Conservation (phyloP, 1,140 invertebrate genomes). For the Rhagoletis zephyria region DNA sequence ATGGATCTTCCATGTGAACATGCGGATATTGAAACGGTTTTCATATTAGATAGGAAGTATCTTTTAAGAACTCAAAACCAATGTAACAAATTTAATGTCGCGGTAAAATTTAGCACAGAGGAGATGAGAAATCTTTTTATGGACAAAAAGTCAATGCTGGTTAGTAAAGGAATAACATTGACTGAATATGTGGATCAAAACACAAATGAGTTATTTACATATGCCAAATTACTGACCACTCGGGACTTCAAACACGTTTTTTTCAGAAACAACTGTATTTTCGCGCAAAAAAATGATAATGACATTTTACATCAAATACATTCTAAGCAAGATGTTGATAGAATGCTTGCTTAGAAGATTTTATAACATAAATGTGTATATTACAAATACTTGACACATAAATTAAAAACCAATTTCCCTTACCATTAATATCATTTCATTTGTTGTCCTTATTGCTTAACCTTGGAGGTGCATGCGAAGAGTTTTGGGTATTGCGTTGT, state of each 20-base stretch:
- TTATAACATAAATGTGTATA: too few species aligned
- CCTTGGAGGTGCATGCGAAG: too few species aligned
- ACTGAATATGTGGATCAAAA: background rate
- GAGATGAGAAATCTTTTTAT: background rate
- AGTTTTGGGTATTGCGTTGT: too few species aligned
- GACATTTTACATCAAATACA: background rate
- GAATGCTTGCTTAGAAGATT: background rate
- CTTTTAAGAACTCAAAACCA: background rate
- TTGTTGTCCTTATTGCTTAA: too few species aligned
- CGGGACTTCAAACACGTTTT: background rate
- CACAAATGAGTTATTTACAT: background rate
- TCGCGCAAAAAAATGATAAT: background rate
- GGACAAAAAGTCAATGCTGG: background rate
- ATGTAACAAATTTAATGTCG: background rate
- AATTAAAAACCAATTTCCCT: too few species aligned
- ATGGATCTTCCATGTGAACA: background rate
- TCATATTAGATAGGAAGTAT: background rate
- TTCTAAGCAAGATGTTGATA: background rate
- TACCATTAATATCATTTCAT: too few species aligned
- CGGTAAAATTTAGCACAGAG: background rate
- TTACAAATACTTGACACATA: too few species aligned
- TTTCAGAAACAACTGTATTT: conserved; percentile 10
- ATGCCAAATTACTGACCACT: background rate
- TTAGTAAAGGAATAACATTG: background rate
- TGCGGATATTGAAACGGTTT: conserved; percentile 15